Evolutionary conservation across 1,140 invertebrate species (phyloP).

Genomic region (Drosophila simulans): DNA sequence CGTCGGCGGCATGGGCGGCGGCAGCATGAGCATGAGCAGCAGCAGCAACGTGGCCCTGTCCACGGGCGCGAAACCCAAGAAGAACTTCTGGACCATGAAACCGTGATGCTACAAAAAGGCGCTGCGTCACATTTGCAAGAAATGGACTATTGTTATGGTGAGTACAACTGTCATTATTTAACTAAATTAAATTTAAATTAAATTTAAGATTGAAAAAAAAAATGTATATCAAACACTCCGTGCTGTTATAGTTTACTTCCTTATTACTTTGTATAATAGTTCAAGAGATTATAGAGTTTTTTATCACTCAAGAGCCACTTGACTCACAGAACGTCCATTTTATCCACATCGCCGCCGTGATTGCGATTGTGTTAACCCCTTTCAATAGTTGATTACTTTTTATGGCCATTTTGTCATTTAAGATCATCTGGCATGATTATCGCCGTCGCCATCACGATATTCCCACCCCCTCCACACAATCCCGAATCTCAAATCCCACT

Average conservation of each 20-base stretch:
- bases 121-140: slow-evolving; percentile 77
- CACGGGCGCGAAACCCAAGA: slow-evolving; percentile 81
- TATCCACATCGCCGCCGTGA: not conserved
- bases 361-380: slow-evolving; percentile 29
- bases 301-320: not conserved
- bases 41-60: slow-evolving; percentile 42
- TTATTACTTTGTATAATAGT: not conserved
- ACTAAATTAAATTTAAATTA: not conserved
- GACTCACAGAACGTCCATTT: not conserved
- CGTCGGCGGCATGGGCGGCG: not conserved
- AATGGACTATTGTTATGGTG: slow-evolving; percentile 84
- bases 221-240: not conserved
- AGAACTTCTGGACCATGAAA: slow-evolving; percentile 84
- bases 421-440: slow-evolving; percentile 48
- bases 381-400: slow-evolving; percentile 31
- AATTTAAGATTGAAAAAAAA: not conserved
- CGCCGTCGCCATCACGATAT: slow-evolving; percentile 8
- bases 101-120: slow-evolving; percentile 83
- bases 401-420: slow-evolving; percentile 39
- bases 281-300: not conserved
- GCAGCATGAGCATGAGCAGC: slow-evolving; percentile 24
- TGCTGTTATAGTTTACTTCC: not conserved
- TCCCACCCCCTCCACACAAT: slow-evolving; percentile 28
- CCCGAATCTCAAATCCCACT: not conserved
- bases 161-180: slow-evolving; percentile 19